These are phyloP conservation scores for Xenops minutus DNA, from an alignment of 2,797 vertebrate species.

Conservation along the genomic window DNA sequence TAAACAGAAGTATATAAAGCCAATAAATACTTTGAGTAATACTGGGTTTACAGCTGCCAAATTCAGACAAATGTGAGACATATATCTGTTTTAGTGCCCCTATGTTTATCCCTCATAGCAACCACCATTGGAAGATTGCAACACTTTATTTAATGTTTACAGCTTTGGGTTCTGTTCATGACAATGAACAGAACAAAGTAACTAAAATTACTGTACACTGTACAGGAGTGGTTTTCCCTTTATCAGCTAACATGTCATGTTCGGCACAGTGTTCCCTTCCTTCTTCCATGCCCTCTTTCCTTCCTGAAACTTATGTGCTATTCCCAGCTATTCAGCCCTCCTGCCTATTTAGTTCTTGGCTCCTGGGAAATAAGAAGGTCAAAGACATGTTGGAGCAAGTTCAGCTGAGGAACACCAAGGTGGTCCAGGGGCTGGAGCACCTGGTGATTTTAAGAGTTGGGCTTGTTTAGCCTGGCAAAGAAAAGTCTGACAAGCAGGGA, in stretches of 20 bases:
- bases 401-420: neutral
- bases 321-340: neutral
- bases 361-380: neutral
- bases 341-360: neutral
- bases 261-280: neutral
- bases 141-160: neutral
- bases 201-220: neutral
- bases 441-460: neutral
- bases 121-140: constrained; percentile 6
- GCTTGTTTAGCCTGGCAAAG: neutral
- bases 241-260: neutral
- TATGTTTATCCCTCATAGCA: neutral
- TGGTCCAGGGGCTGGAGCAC: neutral
- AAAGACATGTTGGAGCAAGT: neutral
- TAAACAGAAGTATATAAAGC: neutral
- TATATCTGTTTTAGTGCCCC: neutral
- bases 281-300: neutral
- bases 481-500: neutral
- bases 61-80: neutral
- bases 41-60: neutral
- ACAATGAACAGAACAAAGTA: neutral
- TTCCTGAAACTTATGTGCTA: neutral
- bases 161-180: neutral
- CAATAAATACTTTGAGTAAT: neutral
- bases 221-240: neutral